Conservation (phyloP, 2,797 vertebrate species). For the Aeoliscus strigatus region DNA sequence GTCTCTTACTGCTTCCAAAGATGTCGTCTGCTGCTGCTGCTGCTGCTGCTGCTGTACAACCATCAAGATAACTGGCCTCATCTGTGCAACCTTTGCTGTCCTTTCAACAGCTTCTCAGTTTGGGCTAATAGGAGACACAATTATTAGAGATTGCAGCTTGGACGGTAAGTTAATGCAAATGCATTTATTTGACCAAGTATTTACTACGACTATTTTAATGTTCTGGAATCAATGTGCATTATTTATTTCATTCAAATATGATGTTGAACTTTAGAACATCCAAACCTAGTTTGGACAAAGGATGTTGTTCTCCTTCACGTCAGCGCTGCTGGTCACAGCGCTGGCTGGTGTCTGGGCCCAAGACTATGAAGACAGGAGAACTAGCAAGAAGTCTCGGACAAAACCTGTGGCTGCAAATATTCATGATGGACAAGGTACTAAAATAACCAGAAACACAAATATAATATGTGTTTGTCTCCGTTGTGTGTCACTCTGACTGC, state of each 20-base stretch:
- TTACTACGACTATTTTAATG: too few relatives aligned
- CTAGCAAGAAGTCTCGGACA: conserved; percentile 59
- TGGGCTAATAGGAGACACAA: conserved; percentile 7
- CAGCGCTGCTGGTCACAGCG: conserved; percentile 74
- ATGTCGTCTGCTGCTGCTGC: conserved; percentile 49
- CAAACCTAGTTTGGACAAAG: conserved; percentile 46
- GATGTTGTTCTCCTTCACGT: conserved; percentile 67
- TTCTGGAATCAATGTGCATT: neutral
- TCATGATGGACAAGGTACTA: conserved; percentile 80
- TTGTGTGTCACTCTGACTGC: too few relatives aligned
- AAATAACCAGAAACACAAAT: neutral
- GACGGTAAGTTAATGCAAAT: conserved; percentile 26
- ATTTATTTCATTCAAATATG: neutral
- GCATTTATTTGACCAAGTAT: neutral
- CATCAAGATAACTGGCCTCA: conserved; percentile 38
- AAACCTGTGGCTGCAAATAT: conserved; percentile 66
- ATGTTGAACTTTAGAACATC: too few relatives aligned
- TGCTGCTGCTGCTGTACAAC: conserved; percentile 27
- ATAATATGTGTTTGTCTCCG: too few relatives aligned
- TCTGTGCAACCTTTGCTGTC: conserved; percentile 11
- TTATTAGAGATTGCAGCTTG: conserved; percentile 17
- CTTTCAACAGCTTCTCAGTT: conserved; percentile 9
- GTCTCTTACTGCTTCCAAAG: conserved; percentile 40
- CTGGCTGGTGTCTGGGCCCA: conserved; percentile 72
- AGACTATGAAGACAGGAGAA: conserved; percentile 69